Evolutionary conservation across 2,113 vertebrate genomes (phyloP), one percentile per base, ranked within the genome.

Genomic region (Fukomys damarensis): DNA sequence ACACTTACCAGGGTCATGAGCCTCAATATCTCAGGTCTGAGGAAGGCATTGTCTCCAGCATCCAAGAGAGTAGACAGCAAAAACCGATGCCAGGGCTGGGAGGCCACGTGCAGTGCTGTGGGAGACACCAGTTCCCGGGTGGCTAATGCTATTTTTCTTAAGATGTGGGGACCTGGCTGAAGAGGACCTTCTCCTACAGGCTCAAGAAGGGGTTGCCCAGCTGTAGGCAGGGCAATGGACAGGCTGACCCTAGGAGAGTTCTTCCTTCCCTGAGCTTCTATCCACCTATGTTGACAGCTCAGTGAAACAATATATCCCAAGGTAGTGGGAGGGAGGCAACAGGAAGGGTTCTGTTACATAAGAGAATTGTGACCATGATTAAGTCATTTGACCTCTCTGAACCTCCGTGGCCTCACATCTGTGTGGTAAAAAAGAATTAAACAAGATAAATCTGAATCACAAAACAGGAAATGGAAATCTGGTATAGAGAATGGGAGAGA

Each of bases 51-150:
- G 84, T 99, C 98, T 72, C 98, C 98, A 54, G 99, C 98, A 97
- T 85, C 97, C 76, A 99, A 98, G 76, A 99, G 98, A 3, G 98
- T 98, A 98, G 98, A 98, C 72, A 99, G 98, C 96, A 99, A 97
- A 98, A 99, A 99, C 41, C 98, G 98, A 97, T 98, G 99, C 99
- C 99, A 99, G 0, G 99, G 99, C 97, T 99, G 99, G 83, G 98
- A 99, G 95, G 97, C 98, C 95, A 99, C 97, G 2, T 99, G 98
- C 52, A 98, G 98, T 46, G 98, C 99, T 99, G 96, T 13, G 38
- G 97, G 12, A 56, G 89, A 96, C 94, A 88, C 46, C 77, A 86
- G 88, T 46, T 52, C 90, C 46, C 5, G 3, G 3, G 5, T 20
- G 59, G 63, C 93, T 68, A 83, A 16, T 66, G 70, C 54, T 65